Evolutionary conservation across 2,797 vertebrate species (phyloP).

Genomic region (Valencia hispanica): DNA sequence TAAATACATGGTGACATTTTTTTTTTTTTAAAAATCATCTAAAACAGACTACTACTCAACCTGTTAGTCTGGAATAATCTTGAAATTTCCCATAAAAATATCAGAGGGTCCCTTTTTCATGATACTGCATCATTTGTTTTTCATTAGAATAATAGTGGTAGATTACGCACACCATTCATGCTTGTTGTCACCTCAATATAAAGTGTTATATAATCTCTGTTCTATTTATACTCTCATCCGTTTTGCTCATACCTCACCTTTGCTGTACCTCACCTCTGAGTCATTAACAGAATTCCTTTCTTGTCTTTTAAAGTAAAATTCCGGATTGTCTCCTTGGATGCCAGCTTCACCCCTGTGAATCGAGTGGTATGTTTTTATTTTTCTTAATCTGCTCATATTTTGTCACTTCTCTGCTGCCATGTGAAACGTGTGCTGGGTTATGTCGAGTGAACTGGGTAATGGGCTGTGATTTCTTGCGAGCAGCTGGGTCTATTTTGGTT

Average conservation of each 20-base stretch:
- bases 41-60: too few relatives aligned
- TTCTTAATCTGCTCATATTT: background rate
- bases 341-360: constrained; percentile 66
- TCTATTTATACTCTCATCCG: background rate
- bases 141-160: background rate
- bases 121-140: background rate
- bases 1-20: too few relatives aligned
- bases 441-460: constrained; percentile 30
- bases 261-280: background rate
- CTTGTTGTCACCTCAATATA: background rate
- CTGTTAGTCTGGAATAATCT: too few relatives aligned
- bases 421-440: background rate
- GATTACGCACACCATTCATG: background rate
- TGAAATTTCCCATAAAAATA: background rate
- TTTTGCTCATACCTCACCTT: background rate
- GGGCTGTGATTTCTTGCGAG: constrained; percentile 35
- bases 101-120: background rate
- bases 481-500: constrained; percentile 71
- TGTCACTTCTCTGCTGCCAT: background rate
- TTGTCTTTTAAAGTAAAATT: constrained; percentile 76
- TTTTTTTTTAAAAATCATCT: too few relatives aligned
- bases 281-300: background rate
- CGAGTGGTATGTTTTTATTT: constrained; percentile 68
- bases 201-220: background rate
- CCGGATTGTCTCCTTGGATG: constrained; percentile 80